Evolutionary conservation across 2,888 invertebrate genomes (phyloP), one percentile per base, ranked within the genome.

Genomic region (Cephus pygmeus): DNA sequence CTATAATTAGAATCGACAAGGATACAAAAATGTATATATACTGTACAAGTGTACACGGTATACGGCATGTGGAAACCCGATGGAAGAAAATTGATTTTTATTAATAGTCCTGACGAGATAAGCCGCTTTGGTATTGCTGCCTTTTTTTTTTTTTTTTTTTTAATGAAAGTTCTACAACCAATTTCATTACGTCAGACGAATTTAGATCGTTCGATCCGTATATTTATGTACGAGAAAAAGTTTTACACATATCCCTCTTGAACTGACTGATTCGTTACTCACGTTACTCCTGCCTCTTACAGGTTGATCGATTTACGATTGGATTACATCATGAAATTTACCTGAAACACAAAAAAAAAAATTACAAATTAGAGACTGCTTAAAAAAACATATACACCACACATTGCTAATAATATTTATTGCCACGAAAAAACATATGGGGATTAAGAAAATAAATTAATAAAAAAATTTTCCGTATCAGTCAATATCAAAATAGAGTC

Each of bases 281-380:
- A 23, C 56, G 0, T 23, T 56, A 56, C 56, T 9, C 56, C 56
- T 56, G 56, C 23, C 56, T 9, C 23, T 56, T 56, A 15, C 9
- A 56, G 6, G 3, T 9, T 56, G 23, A 56, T 56, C 23, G 23
- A 15, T 9, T 9, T 15, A 56, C 23, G 23, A 2, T 23, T 56
- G 9, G 1, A 56, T 56, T 23, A 23, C 23, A 40, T 6, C 23
- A 23, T 23, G 34, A 74, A 30, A 81, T 85, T 85, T 79, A 83
- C 82, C 82, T 89, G 84, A 74, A 89, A 89, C 88, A 88, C 71
- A 86, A 80, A 82, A 77, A 81, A 75, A 80, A 79, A 74, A 40
- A 31, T 36, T 69, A 74, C 35, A 23, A 56, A 2, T 56, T 56
- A 56, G 9, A 56, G 56, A 23, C 23, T 23, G 9, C 23, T 56